phyloP scores from a whole-genome alignment of 2,888 invertebrate species.

The Cephus pulcher region DNA sequence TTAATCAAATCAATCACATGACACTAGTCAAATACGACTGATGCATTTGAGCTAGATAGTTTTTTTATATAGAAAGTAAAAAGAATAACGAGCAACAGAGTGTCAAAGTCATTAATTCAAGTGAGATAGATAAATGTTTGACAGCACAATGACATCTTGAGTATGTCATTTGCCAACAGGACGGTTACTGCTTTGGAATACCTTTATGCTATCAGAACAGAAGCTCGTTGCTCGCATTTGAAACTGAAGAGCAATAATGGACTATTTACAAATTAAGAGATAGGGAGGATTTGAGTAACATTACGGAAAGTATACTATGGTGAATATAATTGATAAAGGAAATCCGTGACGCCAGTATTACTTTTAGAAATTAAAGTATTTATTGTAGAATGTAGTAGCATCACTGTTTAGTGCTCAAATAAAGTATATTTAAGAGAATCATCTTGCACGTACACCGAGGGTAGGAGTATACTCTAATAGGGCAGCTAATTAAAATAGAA shows the following conservation, averaged over 20 bases:
- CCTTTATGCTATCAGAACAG: neutral
- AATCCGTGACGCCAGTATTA: conserved; percentile 5
- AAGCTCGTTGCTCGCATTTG: neutral
- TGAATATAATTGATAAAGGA: neutral
- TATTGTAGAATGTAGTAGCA: conserved; percentile 46
- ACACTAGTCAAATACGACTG: neutral
- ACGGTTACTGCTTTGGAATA: neutral
- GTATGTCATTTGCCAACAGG: neutral
- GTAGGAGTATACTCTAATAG: neutral
- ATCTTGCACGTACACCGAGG: neutral
- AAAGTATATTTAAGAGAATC: conserved; percentile 29
- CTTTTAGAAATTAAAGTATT: conserved; percentile 26
- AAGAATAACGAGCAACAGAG: neutral
- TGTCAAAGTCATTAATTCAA: neutral
- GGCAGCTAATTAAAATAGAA: neutral
- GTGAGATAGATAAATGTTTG: neutral
- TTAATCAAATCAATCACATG: neutral
- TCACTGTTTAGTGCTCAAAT: conserved; percentile 53
- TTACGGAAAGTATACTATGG: neutral
- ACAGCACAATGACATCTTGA: neutral
- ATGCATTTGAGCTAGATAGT: neutral
- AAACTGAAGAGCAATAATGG: conserved; percentile 13
- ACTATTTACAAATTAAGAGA: conserved; percentile 11
- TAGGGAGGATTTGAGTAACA: conserved; percentile 5
- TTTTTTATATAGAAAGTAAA: neutral